Percentiles rank a stretch among this genome's conserved stretches.
These are phyloP conservation scores for Tympanoctomys barrerae DNA, from an alignment of 2,797 vertebrate genomes.

Conservation along the genomic window DNA sequence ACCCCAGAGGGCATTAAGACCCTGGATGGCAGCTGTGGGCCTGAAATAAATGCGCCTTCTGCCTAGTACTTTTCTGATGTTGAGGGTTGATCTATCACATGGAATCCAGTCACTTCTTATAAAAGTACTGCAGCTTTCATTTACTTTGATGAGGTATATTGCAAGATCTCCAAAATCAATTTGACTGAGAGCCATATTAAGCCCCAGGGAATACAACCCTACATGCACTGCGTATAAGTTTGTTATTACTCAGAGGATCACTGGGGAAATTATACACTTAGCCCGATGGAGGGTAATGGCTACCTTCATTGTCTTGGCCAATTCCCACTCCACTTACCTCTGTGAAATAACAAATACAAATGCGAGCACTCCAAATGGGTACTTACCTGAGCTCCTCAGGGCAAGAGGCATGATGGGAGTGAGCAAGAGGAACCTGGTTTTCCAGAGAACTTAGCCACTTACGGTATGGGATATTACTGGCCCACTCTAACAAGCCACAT, in stretches of 20 bases:
- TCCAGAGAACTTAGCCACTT: conserved; percentile 75
- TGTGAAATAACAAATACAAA: conserved; percentile 86
- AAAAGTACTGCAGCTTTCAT: conserved; percentile 88
- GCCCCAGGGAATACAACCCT: conserved; percentile 87
- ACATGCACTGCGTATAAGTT: conserved; percentile 89
- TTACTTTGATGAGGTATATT: conserved; percentile 90
- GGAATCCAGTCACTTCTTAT: conserved; percentile 88
- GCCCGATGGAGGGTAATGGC: conserved; percentile 86
- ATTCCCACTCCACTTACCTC: conserved; percentile 84
- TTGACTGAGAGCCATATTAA: conserved; percentile 90
- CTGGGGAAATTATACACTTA: conserved; percentile 91
- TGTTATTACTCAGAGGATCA: conserved; percentile 89
- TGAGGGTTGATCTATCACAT: conserved; percentile 88
- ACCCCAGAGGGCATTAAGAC: conserved; percentile 76
- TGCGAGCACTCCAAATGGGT: conserved; percentile 76
- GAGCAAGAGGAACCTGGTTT: conserved; percentile 77
- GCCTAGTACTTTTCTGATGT: conserved; percentile 74
- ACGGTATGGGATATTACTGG: not conserved
- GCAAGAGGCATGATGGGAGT: conserved; percentile 71
- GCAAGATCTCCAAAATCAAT: conserved; percentile 90
- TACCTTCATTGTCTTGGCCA: conserved; percentile 85
- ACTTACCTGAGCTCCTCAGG: conserved; percentile 79
- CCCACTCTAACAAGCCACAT: not conserved
- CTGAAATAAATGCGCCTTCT: conserved; percentile 83
- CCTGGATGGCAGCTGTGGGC: conserved; percentile 78